These are phyloP conservation scores for Bemisia tabaci DNA, from an alignment of 1,140 invertebrate species.

Conservation along the genomic window DNA sequence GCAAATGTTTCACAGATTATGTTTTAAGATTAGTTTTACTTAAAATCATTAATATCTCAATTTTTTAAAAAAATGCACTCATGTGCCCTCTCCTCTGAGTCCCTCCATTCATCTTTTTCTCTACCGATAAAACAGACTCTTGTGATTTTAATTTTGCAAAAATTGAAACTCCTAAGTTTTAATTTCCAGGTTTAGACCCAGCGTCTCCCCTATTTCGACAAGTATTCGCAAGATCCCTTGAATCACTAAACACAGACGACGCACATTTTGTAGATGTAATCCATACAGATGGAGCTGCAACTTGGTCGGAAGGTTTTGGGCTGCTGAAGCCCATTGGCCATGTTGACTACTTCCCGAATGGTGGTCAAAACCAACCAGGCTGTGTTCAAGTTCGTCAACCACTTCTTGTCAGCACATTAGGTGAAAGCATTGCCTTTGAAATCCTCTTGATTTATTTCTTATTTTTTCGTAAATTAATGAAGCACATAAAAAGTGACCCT, in stretches of 20 bases:
- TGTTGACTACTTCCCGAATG: conserved; percentile 61
- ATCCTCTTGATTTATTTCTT: conserved; percentile 10
- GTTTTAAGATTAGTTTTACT: no score
- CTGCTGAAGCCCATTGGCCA: conserved; percentile 40
- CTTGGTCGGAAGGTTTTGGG: conserved; percentile 29
- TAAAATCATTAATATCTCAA: no score
- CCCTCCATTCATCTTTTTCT: no score
- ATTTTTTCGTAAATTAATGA: neutral
- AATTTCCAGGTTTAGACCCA: conserved; percentile 44
- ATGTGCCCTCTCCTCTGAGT: no score
- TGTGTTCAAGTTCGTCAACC: conserved; percentile 40
- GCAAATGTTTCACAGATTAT: no score
- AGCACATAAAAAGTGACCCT: neutral
- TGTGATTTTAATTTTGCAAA: no score
- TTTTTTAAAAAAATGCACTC: no score
- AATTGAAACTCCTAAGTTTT: no score
- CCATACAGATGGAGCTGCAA: conserved; percentile 34
- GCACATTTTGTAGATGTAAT: conserved; percentile 38
- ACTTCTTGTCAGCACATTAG: conserved; percentile 36
- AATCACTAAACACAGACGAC: conserved; percentile 30
- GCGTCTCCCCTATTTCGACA: conserved; percentile 50
- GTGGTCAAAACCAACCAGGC: conserved; percentile 53
- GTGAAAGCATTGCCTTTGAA: no score
- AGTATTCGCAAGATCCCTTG: conserved; percentile 31
- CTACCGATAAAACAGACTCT: no score